Percentiles rank a stretch among this genome's conserved stretches.
phyloP scores from a whole-genome alignment of 2,888 invertebrate species.

The Crocallis elinguaria region DNA sequence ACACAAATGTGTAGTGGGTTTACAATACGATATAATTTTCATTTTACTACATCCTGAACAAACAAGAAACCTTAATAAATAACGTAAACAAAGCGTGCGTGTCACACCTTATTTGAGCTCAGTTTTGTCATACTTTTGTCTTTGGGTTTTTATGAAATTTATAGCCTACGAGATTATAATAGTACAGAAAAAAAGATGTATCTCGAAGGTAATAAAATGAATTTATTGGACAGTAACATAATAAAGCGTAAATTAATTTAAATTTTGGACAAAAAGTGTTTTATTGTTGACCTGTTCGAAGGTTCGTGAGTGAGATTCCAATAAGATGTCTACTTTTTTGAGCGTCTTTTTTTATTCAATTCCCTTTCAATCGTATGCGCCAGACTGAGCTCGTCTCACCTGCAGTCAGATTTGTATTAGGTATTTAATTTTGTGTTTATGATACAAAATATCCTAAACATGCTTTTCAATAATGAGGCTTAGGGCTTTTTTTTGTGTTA shows the following conservation, averaged over 20 bases:
- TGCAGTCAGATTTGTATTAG: too few species aligned
- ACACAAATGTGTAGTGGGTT: conserved; percentile 27
- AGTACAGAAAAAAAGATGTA: conserved; percentile 34
- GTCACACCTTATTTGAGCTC: conserved; percentile 77
- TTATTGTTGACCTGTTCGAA: conserved; percentile 37
- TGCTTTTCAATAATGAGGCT: too few species aligned
- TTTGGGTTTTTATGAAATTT: conserved; percentile 47
- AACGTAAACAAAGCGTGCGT: conserved; percentile 69
- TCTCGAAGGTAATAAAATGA: conserved; percentile 22
- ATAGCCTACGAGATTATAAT: conserved; percentile 48
- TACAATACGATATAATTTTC: conserved; percentile 71
- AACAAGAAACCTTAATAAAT: conserved; percentile 74
- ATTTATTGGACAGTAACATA: conserved; percentile 27
- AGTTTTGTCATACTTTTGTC: conserved; percentile 71
- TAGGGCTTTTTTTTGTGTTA: too few species aligned
- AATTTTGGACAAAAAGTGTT: conserved; percentile 34
- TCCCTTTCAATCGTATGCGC: too few species aligned
- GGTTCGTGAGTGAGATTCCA: conserved; percentile 18
- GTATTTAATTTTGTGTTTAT: too few species aligned
- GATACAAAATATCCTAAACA: too few species aligned
- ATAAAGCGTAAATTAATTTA: conserved; percentile 42
- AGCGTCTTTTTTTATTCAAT: background rate
- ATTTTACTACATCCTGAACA: conserved; percentile 77
- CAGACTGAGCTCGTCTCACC: too few species aligned
- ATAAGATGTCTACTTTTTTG: conserved; percentile 6